These are phyloP conservation scores for Phallusia fumigata DNA, from an alignment of 23 tunicate genomes.

Conservation along the genomic window DNA sequence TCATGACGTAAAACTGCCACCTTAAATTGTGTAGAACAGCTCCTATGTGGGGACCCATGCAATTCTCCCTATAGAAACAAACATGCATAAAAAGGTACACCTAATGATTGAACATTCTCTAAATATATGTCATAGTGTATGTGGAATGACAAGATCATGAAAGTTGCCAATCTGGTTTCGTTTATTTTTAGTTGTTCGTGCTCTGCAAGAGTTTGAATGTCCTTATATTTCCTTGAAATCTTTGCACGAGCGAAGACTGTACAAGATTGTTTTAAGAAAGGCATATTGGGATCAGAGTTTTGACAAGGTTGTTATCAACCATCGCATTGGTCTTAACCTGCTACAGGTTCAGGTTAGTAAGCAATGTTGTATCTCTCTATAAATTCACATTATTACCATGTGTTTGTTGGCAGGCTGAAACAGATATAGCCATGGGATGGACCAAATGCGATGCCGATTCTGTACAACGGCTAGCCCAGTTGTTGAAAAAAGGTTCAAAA, in stretches of 20 bases:
- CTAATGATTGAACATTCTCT: too few relatives aligned
- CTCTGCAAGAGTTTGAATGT: slow-evolving; percentile 86
- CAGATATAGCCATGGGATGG: slow-evolving; percentile 73
- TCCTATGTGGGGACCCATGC: too few relatives aligned
- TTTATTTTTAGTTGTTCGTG: slow-evolving; percentile 41
- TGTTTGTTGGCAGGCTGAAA: slow-evolving; percentile 41
- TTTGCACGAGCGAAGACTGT: slow-evolving; percentile 33
- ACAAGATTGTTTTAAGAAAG: slow-evolving; percentile 66
- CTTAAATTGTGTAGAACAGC: too few relatives aligned
- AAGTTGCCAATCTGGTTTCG: too few relatives aligned
- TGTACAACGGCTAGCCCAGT: slow-evolving; percentile 16
- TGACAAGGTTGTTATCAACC: slow-evolving; percentile 41
- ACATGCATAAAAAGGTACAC: too few relatives aligned
- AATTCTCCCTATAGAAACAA: too few relatives aligned
- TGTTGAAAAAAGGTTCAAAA: slow-evolving; percentile 59
- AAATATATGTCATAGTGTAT: too few relatives aligned
- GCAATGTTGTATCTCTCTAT: background rate
- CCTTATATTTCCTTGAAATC: slow-evolving; percentile 81
- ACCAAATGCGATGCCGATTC: slow-evolving; percentile 38
- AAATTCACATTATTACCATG: background rate
- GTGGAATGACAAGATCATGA: too few relatives aligned
- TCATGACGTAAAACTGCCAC: too few relatives aligned
- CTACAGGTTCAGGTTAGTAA: slow-evolving; percentile 61
- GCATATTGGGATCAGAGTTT: slow-evolving; percentile 80
- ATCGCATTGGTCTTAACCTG: slow-evolving; percentile 66